phyloP scores from a whole-genome alignment of 2,797 vertebrate genomes.

The Cirrhinus mrigala region DNA sequence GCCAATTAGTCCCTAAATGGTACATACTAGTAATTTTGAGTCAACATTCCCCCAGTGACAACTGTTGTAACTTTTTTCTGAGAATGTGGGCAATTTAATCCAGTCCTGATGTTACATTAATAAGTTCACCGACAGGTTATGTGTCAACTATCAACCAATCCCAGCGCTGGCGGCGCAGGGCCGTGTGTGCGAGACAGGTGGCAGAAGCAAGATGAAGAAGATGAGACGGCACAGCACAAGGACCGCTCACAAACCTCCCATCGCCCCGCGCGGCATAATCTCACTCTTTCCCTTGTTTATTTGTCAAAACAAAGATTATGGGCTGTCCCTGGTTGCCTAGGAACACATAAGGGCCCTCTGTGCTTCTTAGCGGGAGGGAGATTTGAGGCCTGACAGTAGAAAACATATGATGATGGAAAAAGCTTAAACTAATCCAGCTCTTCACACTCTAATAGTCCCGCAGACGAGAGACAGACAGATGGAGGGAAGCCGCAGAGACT shows the following conservation, averaged over 20 bases:
- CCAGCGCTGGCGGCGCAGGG: background rate
- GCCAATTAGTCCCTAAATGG: background rate
- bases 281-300: conserved; percentile 26
- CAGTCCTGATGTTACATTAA: background rate
- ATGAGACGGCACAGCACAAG: background rate
- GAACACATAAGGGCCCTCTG: conserved; percentile 41
- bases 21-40: background rate
- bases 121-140: background rate
- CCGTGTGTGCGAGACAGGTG: background rate
- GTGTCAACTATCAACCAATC: background rate
- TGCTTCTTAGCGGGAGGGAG: conserved; percentile 26
- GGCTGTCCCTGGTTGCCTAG: conserved; percentile 41
- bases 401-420: conserved; percentile 48
- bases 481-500: conserved; percentile 13
- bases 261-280: background rate
- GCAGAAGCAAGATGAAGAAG: background rate
- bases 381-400: conserved; percentile 40
- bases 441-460: conserved; percentile 38
- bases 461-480: conserved; percentile 32
- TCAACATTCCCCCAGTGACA: background rate
- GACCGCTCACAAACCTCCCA: conserved; percentile 10
- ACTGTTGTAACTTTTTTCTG: background rate
- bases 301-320: conserved; percentile 47
- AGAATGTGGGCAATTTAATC: background rate
- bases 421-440: conserved; percentile 52